phyloP scores from a whole-genome alignment of 64 coral and sea anemone genomes.

The Montipora foliosa region DNA sequence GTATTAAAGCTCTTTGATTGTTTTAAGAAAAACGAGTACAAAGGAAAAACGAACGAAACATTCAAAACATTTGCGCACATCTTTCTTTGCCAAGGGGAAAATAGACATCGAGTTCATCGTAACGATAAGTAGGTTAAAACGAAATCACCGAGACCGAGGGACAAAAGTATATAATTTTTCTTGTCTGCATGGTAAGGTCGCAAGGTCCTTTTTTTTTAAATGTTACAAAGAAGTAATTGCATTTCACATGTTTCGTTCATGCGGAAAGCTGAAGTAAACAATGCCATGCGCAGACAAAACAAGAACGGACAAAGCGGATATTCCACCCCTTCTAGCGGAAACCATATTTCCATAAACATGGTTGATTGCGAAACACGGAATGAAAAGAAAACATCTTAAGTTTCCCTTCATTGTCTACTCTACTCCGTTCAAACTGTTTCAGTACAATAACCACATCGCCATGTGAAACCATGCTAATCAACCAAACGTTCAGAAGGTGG shows the following conservation, averaged over 20 bases:
- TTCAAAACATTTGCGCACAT: slow-evolving; percentile 11
- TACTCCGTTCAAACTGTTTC: background rate
- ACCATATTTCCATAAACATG: slow-evolving; percentile 27
- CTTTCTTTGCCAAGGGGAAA: background rate
- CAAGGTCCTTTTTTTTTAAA: background rate
- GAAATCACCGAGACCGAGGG: background rate
- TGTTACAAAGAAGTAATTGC: background rate
- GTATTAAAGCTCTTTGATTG: background rate
- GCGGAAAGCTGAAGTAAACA: slow-evolving; percentile 10
- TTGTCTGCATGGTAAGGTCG: background rate
- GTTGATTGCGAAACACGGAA: slow-evolving; percentile 47
- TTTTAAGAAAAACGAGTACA: background rate
- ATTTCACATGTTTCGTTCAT: background rate
- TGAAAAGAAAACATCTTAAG: background rate
- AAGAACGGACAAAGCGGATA: background rate
- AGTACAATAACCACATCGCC: background rate
- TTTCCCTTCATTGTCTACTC: background rate
- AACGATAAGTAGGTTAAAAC: no score
- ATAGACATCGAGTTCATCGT: background rate
- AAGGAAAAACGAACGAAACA: background rate
- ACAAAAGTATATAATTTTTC: background rate
- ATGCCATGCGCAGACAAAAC: slow-evolving; percentile 49
- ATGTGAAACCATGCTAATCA: background rate
- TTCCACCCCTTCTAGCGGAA: background rate
- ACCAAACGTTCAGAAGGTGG: background rate